These are phyloP conservation scores for Agrotis puta DNA, from an alignment of 2,888 invertebrate genomes.

Conservation along the genomic window DNA sequence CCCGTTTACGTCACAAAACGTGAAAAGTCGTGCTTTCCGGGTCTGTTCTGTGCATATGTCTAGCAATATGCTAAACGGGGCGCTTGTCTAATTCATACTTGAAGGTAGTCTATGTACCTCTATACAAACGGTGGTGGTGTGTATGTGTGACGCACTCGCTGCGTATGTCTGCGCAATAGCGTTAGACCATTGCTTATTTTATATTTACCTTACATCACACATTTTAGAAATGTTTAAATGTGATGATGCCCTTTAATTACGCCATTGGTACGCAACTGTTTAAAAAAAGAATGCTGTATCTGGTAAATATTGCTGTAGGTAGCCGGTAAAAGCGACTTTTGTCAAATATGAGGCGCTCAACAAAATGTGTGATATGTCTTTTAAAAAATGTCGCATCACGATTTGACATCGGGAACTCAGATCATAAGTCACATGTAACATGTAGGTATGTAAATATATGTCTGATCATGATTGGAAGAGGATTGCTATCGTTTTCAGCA, in stretches of 20 bases:
- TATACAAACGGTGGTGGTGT: slow-evolving; percentile 62
- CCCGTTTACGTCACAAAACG: too few relatives aligned
- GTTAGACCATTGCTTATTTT: slow-evolving; percentile 55
- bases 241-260: slow-evolving; percentile 42
- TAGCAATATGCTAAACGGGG: too few relatives aligned
- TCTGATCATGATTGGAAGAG: slow-evolving; percentile 27
- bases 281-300: slow-evolving; percentile 1
- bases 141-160: slow-evolving; percentile 67
- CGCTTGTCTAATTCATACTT: slow-evolving; percentile 44
- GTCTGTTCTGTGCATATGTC: too few relatives aligned
- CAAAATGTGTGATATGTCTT: slow-evolving; percentile 12
- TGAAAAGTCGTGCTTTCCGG: too few relatives aligned
- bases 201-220: slow-evolving; percentile 61
- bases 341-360: slow-evolving; percentile 15
- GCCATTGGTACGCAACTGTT: slow-evolving; percentile 21
- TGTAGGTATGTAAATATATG: slow-evolving; percentile 2
- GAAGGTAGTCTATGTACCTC: slow-evolving; percentile 40
- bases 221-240: slow-evolving; percentile 49
- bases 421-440: slow-evolving; percentile 3
- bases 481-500: slow-evolving; percentile 12
- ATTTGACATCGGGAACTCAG: slow-evolving; percentile 12
- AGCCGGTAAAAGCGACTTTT: neutral
- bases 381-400: slow-evolving; percentile 28
- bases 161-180: slow-evolving; percentile 60
- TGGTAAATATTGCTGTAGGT: too few relatives aligned